Evolutionary conservation across 2,888 invertebrate genomes (phyloP), one percentile per base, ranked within the genome.

Genomic region (Drosophila recens): DNA sequence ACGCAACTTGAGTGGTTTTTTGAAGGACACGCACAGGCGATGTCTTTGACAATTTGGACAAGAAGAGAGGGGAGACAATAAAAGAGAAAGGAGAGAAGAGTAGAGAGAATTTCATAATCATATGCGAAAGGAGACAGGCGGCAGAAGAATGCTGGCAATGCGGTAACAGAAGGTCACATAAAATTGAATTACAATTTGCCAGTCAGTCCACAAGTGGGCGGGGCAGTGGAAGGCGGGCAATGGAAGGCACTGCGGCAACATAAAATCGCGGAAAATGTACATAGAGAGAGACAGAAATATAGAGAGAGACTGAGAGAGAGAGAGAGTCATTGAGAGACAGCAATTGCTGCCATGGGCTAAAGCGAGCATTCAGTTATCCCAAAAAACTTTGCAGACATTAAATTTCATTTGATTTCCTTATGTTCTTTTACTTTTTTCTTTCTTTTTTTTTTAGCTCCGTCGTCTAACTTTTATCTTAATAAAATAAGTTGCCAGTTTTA

Each of bases 381-480:
- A 38, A 66, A 67, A 71, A 86, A 86, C 87, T 86, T 86, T 90
- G 81, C 84, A 90, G 86, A 86, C 90, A 86, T 86, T 88, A 90
- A 86, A 86, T 86, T 86, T 86, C 86, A 86, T 86, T 90, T 85
- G 85, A 89, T 80, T 85, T 77, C 66, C 57, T 51, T 69, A 42
- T 54, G 23, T 59, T 45, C 40, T 51, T 38, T 58, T 58, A 5
- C 30, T 15, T n/a, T 13, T 27, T 43, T 10, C 43, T 68, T 42
- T 48, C 48, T 36, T 59, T 64, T 51, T 52, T 46, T 23, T 58
- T 63, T 42, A 48, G 45, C 48, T 56, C 57, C 52, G 67, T 52
- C 70, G 61, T 56, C 53, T n/a, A 89, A 84, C 89, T 89, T 84
- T 89, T 89, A 84, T 84, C 89, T 84, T 84, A 84, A 89, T 84